phyloP scores from a whole-genome alignment of 2,888 invertebrate genomes.

The Hypselothyrea guttata region DNA sequence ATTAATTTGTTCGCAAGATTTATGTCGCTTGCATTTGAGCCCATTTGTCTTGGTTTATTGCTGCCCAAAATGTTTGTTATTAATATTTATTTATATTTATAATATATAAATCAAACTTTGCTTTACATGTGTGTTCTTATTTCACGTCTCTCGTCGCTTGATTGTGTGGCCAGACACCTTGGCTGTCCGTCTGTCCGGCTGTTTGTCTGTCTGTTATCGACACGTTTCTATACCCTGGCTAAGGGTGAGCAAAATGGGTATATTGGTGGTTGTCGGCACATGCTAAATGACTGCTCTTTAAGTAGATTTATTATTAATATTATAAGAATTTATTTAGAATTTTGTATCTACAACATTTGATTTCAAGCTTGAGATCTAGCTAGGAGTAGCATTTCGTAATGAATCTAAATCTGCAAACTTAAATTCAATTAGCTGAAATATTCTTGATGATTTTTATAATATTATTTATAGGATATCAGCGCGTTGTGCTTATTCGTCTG shows the following conservation, averaged over 20 bases:
- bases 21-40: conserved; percentile 2
- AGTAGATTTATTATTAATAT: too few relatives aligned
- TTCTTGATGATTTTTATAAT: too few relatives aligned
- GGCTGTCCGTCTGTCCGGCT: conserved; percentile 22
- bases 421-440: too few relatives aligned
- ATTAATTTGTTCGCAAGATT: not conserved
- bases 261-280: not conserved
- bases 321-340: too few relatives aligned
- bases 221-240: conserved; percentile 51
- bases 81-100: conserved; percentile 62
- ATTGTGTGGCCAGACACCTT: too few relatives aligned
- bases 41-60: conserved; percentile 35
- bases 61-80: conserved; percentile 35
- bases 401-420: too few relatives aligned
- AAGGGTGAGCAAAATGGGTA: not conserved
- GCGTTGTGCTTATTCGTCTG: not conserved
- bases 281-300: not conserved
- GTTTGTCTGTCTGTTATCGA: conserved; percentile 40
- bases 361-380: too few relatives aligned
- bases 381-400: too few relatives aligned
- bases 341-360: too few relatives aligned
- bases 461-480: conserved; percentile 24
- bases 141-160: conserved; percentile 34
- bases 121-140: conserved; percentile 76
- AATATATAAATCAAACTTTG: conserved; percentile 67